Base-by-base conservation (phyloP, 2,888 invertebrate species). In the Aphodius granarius region DNA sequence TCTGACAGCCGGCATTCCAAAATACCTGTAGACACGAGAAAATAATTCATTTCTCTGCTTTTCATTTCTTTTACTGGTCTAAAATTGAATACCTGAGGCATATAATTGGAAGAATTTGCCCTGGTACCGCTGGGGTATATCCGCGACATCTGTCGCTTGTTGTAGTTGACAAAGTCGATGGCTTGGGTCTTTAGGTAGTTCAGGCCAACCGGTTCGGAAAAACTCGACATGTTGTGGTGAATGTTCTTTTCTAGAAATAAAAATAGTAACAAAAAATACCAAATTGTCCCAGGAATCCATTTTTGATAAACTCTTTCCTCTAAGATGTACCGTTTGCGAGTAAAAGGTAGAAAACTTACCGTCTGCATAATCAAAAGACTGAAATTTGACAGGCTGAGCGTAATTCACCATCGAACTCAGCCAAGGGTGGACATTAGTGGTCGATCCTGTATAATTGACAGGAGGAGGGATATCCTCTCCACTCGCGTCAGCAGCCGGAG, bases 1-100 rank as follows among this genome's bases (percentile, higher is more conserved):
- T 96, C 89, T 99, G 99, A 87, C 98, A 99, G 78, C 99, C 99
- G 63, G 99, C 99, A 89, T 99, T 99, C 99, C 99, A 99, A 89
- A 99, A 99, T 79, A 99, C 98, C 96, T 97, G 86, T 43, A 80
- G 65, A 75, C 19, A 68, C 18, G 66, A 23, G 5, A 19, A 43
- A 19, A 75, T 75, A n/a, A 5, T 64, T 6, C 4, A 17, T 17
- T 72, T 22, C 15, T 66, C 17, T 22, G 15, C 18, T 63, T 5
- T 23, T 63, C 17, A 65, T 20, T 71, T 21, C 16, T 71, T n/a
- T n/a, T n/a, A n/a, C n/a, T n/a, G n/a, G n/a, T n/a, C n/a, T n/a
- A n/a, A n/a, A n/a, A 23, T 23, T 23, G 23, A 43, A 21, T 86
- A 96, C 96, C 92, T 99, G 99, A 15, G 99, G 99, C 96, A 99